phyloP scores from a whole-genome alignment of 1,140 invertebrate species.

The Cotesia vestalis region DNA sequence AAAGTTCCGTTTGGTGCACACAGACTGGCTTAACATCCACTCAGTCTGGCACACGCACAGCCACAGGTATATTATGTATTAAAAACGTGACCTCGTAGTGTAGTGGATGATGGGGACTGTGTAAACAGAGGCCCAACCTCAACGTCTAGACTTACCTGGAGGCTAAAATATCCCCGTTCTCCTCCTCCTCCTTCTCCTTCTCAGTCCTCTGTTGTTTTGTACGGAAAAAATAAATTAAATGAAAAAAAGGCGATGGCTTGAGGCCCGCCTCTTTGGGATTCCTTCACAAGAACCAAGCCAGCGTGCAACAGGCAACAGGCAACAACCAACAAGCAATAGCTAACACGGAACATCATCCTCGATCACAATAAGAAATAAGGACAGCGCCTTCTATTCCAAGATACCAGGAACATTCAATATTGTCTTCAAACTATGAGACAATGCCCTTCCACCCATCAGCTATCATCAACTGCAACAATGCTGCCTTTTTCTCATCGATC shows the following conservation, averaged over 20 bases:
- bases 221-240: background rate
- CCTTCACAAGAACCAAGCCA: background rate
- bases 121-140: slow-evolving; percentile 25
- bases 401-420: no score
- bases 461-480: no score
- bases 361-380: no score
- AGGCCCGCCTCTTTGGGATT: slow-evolving; percentile 10
- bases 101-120: slow-evolving; percentile 17
- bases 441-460: no score
- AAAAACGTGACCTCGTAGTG: background rate
- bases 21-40: slow-evolving; percentile 1
- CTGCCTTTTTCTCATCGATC: no score
- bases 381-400: no score
- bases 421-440: no score
- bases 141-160: slow-evolving; percentile 20
- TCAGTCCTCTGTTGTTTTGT: no score
- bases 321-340: no score
- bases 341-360: no score
- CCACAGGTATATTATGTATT: background rate
- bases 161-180: slow-evolving; percentile 17
- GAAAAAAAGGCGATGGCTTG: background rate
- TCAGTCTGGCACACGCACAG: background rate
- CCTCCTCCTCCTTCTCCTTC: no score
- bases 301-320: no score
- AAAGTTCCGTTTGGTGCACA: background rate